Conservation (phyloP, 2,797 vertebrate species). For the Dipus sagitta region DNA sequence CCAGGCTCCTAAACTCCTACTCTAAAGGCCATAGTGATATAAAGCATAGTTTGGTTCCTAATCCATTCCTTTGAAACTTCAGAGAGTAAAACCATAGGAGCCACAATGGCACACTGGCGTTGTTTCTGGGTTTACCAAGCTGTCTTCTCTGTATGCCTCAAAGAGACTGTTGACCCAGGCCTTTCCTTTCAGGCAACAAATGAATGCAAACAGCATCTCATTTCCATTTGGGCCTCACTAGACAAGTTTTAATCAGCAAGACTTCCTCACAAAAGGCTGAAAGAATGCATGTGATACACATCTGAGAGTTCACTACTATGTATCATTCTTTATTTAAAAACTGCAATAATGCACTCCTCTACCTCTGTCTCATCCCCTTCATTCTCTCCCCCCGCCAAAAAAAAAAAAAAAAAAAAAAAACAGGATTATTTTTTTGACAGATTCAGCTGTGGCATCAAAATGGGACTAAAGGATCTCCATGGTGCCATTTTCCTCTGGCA, state of each 20-base stretch:
- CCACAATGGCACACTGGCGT: not conserved
- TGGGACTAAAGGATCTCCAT: conserved; percentile 42
- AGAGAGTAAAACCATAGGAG: conserved; percentile 48
- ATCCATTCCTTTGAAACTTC: conserved; percentile 40
- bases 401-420: not conserved
- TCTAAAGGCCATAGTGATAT: not conserved
- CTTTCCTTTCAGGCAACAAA: conserved; percentile 59
- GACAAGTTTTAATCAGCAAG: conserved; percentile 77
- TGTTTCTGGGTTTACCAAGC: conserved; percentile 10
- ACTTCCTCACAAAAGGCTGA: conserved; percentile 55
- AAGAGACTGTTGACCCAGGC: conserved; percentile 37
- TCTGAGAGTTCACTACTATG: conserved; percentile 58
- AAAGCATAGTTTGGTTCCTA: conserved; percentile 28
- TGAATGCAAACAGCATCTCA: conserved; percentile 55
- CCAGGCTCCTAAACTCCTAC: not conserved
- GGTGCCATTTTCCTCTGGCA: conserved; percentile 20
- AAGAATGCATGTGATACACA: conserved; percentile 62
- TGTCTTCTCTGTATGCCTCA: conserved; percentile 27
- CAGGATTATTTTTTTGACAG: not conserved
- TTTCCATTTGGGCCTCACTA: conserved; percentile 57
- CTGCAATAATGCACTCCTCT: not conserved
- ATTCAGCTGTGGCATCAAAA: conserved; percentile 37
- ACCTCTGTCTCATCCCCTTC: not conserved
- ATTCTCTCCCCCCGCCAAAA: not conserved
- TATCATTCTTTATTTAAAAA: conserved; percentile 51